phyloP scores from a whole-genome alignment of 2,797 vertebrate genomes.

The Oreortyx pictus region DNA sequence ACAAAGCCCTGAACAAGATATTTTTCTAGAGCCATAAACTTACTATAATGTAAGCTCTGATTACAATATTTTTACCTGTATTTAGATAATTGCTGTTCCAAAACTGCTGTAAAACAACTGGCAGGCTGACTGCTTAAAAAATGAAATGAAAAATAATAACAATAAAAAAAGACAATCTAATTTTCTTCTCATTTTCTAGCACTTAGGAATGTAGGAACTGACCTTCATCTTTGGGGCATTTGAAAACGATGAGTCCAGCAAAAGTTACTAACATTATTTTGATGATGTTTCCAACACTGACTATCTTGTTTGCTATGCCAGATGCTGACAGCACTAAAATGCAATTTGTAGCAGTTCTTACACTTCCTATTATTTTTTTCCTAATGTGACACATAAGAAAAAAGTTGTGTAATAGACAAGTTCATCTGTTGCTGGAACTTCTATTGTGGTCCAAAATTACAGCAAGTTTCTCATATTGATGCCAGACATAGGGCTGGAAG shows the following conservation, averaged over 20 bases:
- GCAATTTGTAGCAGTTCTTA: not conserved
- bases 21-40: conserved; percentile 40
- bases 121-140: conserved; percentile 18
- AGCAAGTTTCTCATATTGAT: not conserved
- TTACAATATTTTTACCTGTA: conserved; percentile 30
- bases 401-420: not conserved
- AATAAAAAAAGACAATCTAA: not conserved
- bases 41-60: conserved; percentile 19
- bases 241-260: conserved; percentile 35
- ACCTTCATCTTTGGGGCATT: conserved; percentile 34
- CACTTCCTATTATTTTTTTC: not conserved
- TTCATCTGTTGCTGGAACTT: not conserved
- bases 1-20: conserved; percentile 37
- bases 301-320: conserved; percentile 15
- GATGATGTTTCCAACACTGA: not conserved
- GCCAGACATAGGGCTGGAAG: not conserved
- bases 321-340: conserved; percentile 38
- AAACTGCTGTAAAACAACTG: conserved; percentile 33
- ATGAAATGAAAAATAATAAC: not conserved
- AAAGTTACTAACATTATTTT: conserved; percentile 37
- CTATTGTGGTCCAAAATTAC: not conserved
- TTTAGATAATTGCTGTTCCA: conserved; percentile 24
- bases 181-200: conserved; percentile 1
- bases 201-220: conserved; percentile 41
- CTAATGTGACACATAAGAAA: not conserved